Evolutionary conservation across 2,888 invertebrate species (phyloP).

Genomic region (Coecobrya sp.): DNA sequence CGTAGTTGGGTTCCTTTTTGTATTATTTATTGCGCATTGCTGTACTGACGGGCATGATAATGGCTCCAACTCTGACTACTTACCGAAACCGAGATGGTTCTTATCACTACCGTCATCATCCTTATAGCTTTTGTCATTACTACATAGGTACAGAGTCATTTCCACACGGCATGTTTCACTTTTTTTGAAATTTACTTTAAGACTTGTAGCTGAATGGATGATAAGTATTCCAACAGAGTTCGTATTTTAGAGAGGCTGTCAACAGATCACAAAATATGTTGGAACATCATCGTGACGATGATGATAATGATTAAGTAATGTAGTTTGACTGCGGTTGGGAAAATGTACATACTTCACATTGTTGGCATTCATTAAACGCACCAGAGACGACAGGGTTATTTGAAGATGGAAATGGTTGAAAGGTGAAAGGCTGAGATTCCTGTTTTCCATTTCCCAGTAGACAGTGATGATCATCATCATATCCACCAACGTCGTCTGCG

Average conservation of each 20-base stretch:
- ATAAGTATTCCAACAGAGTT: too few species aligned
- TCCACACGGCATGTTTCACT: neutral
- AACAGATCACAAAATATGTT: too few species aligned
- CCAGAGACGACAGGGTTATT: neutral
- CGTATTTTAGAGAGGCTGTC: too few species aligned
- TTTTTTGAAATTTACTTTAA: neutral
- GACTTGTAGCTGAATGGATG: too few species aligned
- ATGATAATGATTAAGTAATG: neutral
- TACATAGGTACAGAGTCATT: neutral
- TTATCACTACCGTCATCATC: neutral
- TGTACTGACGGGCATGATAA: neutral
- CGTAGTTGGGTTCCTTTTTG: neutral
- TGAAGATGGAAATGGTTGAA: neutral
- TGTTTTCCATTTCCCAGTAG: slow-evolving; percentile 30
- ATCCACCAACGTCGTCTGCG: neutral
- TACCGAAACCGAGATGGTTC: neutral
- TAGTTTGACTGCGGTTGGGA: neutral
- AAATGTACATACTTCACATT: neutral
- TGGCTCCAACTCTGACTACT: neutral
- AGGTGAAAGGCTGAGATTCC: neutral
- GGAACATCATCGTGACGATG: neutral
- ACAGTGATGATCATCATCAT: neutral
- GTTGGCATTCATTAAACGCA: slow-evolving; percentile 14
- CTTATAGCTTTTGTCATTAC: neutral
- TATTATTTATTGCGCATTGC: slow-evolving; percentile 18